Percentiles rank a stretch among this genome's conserved stretches.
These are phyloP conservation scores for Panurus biarmicus DNA, from an alignment of 2,113 vertebrate genomes.

Conservation along the genomic window DNA sequence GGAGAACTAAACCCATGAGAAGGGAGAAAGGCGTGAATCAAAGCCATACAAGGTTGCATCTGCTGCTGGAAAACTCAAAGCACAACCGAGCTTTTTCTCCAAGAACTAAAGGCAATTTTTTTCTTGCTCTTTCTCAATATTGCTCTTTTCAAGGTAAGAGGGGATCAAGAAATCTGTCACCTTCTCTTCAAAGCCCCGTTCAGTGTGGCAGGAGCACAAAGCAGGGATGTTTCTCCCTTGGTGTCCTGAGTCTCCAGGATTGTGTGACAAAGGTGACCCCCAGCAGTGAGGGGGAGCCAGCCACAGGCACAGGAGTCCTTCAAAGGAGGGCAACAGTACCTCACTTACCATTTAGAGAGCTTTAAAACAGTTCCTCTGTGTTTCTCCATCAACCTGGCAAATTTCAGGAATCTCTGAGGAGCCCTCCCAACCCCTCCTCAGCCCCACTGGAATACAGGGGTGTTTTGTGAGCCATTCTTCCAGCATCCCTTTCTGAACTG, in stretches of 20 bases:
- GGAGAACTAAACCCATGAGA: neutral
- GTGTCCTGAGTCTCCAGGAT: fast-evolving
- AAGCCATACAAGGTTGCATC: neutral
- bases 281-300: neutral
- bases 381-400: neutral
- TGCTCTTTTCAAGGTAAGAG: neutral
- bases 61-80: neutral
- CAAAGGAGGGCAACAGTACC: neutral
- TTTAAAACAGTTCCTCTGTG: neutral
- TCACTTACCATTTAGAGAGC: neutral
- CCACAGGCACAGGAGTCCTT: neutral
- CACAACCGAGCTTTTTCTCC: neutral
- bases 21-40: neutral
- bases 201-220: neutral
- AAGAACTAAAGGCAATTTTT: neutral
- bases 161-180: neutral
- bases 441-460: fast-evolving
- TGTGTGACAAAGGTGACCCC: fast-evolving
- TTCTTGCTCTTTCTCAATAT: neutral
- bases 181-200: neutral
- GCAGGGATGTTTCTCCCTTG: neutral
- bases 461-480: neutral
- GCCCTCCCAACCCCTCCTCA: neutral
- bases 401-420: neutral
- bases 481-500: neutral